Evolutionary conservation across 2,113 vertebrate species (phyloP).

Genomic region (Myiopsitta monachus): DNA sequence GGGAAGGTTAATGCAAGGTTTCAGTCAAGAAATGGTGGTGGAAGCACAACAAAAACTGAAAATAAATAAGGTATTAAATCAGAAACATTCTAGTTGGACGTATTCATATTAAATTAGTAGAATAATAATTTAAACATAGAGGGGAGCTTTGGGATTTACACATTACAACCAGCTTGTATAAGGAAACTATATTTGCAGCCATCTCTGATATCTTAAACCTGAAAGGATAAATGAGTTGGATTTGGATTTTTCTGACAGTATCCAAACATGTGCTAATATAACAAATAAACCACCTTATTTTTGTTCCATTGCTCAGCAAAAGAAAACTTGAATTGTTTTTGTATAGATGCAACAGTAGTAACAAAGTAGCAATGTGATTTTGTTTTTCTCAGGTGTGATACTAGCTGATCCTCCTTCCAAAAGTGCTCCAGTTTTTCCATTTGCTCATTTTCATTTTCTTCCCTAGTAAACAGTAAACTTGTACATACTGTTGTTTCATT

Average conservation of each 20-base stretch:
- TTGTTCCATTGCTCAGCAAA: background rate
- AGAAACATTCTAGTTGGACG: background rate
- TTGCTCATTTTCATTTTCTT: background rate
- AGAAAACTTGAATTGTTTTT: background rate
- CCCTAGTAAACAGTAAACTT: background rate
- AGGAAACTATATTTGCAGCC: background rate
- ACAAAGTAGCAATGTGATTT: background rate
- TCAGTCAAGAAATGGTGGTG: slow-evolving; percentile 88
- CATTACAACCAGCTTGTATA: background rate
- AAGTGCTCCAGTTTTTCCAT: background rate
- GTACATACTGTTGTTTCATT: background rate
- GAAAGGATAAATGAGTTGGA: background rate
- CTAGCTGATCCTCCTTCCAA: background rate
- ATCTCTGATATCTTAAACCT: background rate
- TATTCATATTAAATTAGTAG: background rate
- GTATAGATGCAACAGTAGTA: background rate
- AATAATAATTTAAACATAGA: background rate
- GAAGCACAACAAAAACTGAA: slow-evolving; percentile 92
- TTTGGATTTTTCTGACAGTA: background rate
- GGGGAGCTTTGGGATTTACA: background rate
- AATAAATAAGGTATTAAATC: slow-evolving; percentile 92
- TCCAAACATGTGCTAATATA: background rate
- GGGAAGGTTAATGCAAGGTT: slow-evolving; percentile 88
- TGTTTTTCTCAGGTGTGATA: background rate
- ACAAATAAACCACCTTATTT: background rate